Percentiles rank a stretch among this genome's conserved stretches.
Evolutionary conservation across 2,888 invertebrate genomes (phyloP).

Genomic region (Dicyrtomina minuta): DNA sequence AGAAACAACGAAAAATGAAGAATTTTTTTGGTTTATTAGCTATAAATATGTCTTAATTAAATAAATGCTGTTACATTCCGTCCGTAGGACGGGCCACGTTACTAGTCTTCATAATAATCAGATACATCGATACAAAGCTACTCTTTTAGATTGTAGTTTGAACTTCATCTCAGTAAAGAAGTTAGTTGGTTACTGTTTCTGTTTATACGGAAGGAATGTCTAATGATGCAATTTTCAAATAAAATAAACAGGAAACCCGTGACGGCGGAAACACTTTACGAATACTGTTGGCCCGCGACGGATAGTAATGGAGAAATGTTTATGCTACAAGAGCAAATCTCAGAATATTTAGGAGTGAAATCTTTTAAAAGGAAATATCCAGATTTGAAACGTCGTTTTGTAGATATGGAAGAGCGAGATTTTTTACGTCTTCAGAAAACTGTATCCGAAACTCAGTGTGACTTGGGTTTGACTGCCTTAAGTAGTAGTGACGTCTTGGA

Average conservation of each 20-base stretch:
- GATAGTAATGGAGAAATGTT: conserved; percentile 70
- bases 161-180: no score
- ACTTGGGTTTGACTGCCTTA: conserved; percentile 88
- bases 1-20: no score
- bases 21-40: no score
- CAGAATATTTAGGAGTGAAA: conserved; percentile 89
- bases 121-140: no score
- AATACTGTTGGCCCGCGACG: conserved; percentile 86
- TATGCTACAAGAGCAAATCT: conserved; percentile 95
- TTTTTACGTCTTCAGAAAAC: conserved; percentile 79
- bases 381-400: conserved; percentile 77
- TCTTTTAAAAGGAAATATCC: conserved; percentile 96
- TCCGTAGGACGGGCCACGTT: no score
- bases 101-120: conserved; percentile 20
- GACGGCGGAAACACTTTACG: conserved; percentile 84
- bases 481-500: conserved; percentile 90
- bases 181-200: no score
- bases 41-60: no score
- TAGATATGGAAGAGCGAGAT: conserved; percentile 88
- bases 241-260: conserved; percentile 58
- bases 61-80: no score
- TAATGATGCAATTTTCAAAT: background rate
- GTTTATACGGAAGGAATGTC: no score
- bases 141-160: no score
- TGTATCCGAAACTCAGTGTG: conserved; percentile 88